These are phyloP conservation scores for Rhinolophus sinicus DNA, from an alignment of 2,113 vertebrate species.

Conservation along the genomic window DNA sequence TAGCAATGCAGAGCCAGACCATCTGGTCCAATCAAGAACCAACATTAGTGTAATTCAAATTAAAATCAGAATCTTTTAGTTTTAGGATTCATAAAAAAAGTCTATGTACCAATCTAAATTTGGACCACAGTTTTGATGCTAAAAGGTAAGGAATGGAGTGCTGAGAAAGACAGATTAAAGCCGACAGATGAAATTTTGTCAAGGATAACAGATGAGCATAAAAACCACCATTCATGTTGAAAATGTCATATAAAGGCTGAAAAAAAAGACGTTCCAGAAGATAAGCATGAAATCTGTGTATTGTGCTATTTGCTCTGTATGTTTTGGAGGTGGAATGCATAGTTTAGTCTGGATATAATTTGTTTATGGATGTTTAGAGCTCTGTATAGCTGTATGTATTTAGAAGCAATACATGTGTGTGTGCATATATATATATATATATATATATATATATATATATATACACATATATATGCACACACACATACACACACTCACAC, in stretches of 20 bases:
- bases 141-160: neutral
- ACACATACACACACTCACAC: no score
- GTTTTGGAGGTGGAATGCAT: neutral
- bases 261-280: neutral
- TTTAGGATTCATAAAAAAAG: constrained; percentile 8
- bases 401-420: neutral
- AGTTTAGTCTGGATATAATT: constrained; percentile 71
- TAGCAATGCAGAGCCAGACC: constrained; percentile 12
- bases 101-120: constrained; percentile 36
- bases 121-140: constrained; percentile 13
- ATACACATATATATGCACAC: no score
- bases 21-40: constrained; percentile 41
- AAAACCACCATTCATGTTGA: constrained; percentile 20
- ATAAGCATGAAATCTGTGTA: constrained; percentile 52
- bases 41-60: constrained; percentile 27
- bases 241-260: neutral
- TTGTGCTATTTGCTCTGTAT: neutral
- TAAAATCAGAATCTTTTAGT: constrained; percentile 36
- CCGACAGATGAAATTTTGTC: constrained; percentile 12
- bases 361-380: constrained; percentile 69
- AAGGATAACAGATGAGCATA: constrained; percentile 7
- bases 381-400: constrained; percentile 26
- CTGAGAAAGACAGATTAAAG: constrained; percentile 23
- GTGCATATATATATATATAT: no score
- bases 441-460: no score